These are phyloP conservation scores for Potamarius usumacintae DNA, from an alignment of 2,113 vertebrate genomes.

Conservation along the genomic window DNA sequence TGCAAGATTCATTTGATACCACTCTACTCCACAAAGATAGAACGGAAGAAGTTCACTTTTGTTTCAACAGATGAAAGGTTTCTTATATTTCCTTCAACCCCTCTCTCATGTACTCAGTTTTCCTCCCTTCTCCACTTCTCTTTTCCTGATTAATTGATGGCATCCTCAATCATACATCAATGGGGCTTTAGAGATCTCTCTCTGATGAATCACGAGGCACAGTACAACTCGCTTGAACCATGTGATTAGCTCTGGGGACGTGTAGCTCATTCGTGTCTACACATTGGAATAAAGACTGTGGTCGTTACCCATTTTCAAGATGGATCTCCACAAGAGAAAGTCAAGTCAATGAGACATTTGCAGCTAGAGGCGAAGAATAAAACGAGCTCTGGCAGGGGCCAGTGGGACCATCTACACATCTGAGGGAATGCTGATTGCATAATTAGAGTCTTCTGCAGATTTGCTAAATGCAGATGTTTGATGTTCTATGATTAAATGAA, in stretches of 20 bases:
- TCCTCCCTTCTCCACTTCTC: constrained; percentile 8
- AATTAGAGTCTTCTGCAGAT: constrained; percentile 44
- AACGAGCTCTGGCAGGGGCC: background rate
- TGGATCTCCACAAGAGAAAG: constrained; percentile 22
- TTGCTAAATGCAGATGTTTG: constrained; percentile 31
- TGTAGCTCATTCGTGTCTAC: constrained; percentile 38
- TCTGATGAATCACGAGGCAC: constrained; percentile 32
- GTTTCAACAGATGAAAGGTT: constrained; percentile 48
- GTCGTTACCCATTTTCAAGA: constrained; percentile 42
- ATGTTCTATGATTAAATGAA: constrained; percentile 50
- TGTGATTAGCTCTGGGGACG: constrained; percentile 51
- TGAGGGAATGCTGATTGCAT: constrained; percentile 12
- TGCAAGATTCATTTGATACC: constrained; percentile 33
- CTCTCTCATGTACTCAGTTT: background rate
- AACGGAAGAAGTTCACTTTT: constrained; percentile 23
- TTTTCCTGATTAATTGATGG: constrained; percentile 55
- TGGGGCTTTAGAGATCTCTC: constrained; percentile 40
- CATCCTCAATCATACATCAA: constrained; percentile 52
- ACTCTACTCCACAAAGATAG: background rate
- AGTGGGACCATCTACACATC: background rate
- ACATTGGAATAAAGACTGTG: constrained; percentile 21
- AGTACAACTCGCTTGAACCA: constrained; percentile 36
- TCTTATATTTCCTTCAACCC: constrained; percentile 12
- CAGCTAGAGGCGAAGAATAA: background rate
- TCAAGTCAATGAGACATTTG: constrained; percentile 18